Base-by-base conservation (phyloP, 2,888 invertebrate species). In the Sympetrum striolatum region DNA sequence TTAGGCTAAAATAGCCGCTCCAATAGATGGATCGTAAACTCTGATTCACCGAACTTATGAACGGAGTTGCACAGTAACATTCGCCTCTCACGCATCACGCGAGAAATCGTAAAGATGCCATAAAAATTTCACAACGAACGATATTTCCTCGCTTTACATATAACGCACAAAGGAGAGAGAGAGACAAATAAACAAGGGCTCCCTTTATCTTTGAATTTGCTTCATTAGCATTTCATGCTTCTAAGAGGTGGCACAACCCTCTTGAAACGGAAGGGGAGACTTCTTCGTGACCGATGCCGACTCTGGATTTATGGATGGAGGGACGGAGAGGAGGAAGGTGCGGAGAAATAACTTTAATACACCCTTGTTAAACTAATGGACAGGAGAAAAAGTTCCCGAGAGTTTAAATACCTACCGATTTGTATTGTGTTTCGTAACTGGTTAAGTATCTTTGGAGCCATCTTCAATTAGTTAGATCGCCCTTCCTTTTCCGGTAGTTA, bases 141-240 rank as follows among this genome's bases (percentile, higher is more conserved):
- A 25, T 2, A 5, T 10, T 31, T 31, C n/a, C n/a, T 64, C 22
- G 6, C 64, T 22, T n/a, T 25, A 25, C 64, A 64, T 60, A 60
- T 15, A 60, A 60, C 39, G 60, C 25, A 73, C 25, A 73, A 25
- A 73, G 31, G 8, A 3, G 73, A 73, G 5, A 14, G 25, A 73
- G 73, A 73, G 14, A 73, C 15, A 73, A 73, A 73, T 31, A 25
- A 64, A 64, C 22, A 64, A 64, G n/a, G 8, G 25, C 64, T 22
- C 12, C 73, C 18, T 73, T 25, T 60, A 60, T 22, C 86, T 86
- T 86, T 86, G 86, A 86, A 58, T 64, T 86, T 37, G 86, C 86
- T 86, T 86, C 86, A 86, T 86, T 86, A 86, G 64, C 86, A 86
- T 86, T 86, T 86, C 86, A 86, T 86, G 37, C 60, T 86, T 86